Percentiles rank a stretch among this genome's conserved stretches.
Conservation (phyloP, 1,140 invertebrate species). For the Lordiphosa mommai region DNA sequence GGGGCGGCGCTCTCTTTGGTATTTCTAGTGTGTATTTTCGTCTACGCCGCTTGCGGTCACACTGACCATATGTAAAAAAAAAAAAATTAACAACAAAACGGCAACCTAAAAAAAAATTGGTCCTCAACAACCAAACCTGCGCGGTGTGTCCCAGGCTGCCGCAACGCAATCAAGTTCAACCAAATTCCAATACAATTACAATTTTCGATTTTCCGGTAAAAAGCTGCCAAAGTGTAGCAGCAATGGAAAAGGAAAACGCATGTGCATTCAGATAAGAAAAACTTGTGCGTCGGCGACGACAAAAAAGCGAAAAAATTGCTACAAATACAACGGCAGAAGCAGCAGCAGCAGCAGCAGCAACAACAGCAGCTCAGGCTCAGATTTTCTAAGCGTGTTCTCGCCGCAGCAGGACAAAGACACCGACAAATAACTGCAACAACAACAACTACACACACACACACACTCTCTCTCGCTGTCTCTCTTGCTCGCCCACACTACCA, state of each 20-base stretch:
- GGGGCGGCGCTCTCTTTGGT: no score
- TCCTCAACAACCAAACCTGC: slow-evolving; percentile 8
- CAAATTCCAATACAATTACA: not conserved
- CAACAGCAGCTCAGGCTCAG: slow-evolving; percentile 3
- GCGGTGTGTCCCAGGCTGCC: slow-evolving; percentile 22
- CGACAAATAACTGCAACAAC: slow-evolving; percentile 3
- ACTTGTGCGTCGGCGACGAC: slow-evolving; percentile 50
- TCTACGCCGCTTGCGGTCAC: no score
- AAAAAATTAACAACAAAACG: no score
- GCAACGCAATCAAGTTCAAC: not conserved
- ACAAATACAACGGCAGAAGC: slow-evolving; percentile 7
- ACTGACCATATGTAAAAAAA: no score
- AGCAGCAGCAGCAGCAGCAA: slow-evolving; percentile 9
- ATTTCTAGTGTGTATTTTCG: no score
- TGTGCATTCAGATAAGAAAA: slow-evolving; percentile 62
- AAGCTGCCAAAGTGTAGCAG: slow-evolving; percentile 35
- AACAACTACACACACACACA: slow-evolving; percentile 6
- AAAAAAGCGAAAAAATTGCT: slow-evolving; percentile 10
- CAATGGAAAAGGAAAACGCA: slow-evolving; percentile 68
- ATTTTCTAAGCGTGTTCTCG: not conserved
- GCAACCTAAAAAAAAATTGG: no score
- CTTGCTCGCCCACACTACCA: slow-evolving; percentile 9
- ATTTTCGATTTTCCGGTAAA: slow-evolving; percentile 13
- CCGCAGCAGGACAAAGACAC: slow-evolving; percentile 7
- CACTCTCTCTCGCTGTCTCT: slow-evolving; percentile 2